Evolutionary conservation across 2,888 invertebrate genomes (phyloP), one percentile per base, ranked within the genome.

Genomic region (Eupithecia pulchellata): DNA sequence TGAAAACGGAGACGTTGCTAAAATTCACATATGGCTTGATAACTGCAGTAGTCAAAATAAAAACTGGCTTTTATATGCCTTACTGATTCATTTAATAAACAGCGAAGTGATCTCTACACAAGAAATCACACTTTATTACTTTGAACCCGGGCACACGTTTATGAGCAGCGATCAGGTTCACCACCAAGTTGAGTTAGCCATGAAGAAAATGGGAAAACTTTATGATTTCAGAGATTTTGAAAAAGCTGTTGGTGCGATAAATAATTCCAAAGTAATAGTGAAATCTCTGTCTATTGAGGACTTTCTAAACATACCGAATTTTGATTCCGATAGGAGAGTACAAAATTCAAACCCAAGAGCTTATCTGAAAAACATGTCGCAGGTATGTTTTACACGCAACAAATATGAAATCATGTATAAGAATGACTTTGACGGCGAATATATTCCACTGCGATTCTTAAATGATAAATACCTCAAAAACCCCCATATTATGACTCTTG

Each of bases 81-180:
- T 75, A 75, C 63, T 74, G 11, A 74, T 47, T 77, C 60, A 57
- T 57, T 29, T 29, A 29, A 27, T 57, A 57, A 66, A 64, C 55
- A 55, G 64, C 42, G 64, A 64, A 17, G 20, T 39, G 52, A 57
- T 47, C 71, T 27, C 29, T 57, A 57, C 75, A 68, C 36, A 75
- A 57, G 69, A 57, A 36, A 74, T 81, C 66, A n/a, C n/a, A n/a
- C n/a, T n/a, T n/a, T n/a, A n/a, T n/a, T n/a, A n/a, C n/a, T n/a
- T n/a, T n/a, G n/a, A 66, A 72, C 78, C 77, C 29, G 78, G 79
- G 25, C 78, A 79, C 66, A 79, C 79, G n/a, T 79, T 80, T 68
- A 79, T 79, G 78, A 75, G 77, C 52, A 61, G 72, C 64, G 79
- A 79, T 62, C 75, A 74, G 64, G 67, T 79, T 0, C 79, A 80